These are phyloP conservation scores for Drosophila lacicola DNA, from an alignment of 2,888 invertebrate species.

Conservation along the genomic window DNA sequence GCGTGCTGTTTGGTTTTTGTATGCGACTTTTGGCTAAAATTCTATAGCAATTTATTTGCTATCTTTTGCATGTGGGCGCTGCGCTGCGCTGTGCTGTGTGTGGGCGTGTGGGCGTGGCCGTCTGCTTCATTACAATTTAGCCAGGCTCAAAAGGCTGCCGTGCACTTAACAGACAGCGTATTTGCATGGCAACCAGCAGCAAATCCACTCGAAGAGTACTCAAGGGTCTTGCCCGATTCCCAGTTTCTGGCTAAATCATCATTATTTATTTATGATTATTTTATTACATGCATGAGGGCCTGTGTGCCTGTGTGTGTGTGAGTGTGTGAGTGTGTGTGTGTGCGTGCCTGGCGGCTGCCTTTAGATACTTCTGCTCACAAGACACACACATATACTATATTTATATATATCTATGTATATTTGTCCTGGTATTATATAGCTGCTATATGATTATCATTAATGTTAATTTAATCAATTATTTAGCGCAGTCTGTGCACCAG, in stretches of 20 bases:
- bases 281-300: constrained; percentile 64
- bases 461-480: constrained; percentile 78
- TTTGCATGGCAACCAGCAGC: constrained; percentile 55
- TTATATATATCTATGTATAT: constrained; percentile 1
- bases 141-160: constrained; percentile 54
- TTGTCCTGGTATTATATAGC: constrained; percentile 14
- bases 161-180: constrained; percentile 64
- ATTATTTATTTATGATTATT: constrained; percentile 81
- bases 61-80: constrained; percentile 34
- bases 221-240: constrained; percentile 31
- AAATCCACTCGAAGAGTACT: constrained; percentile 7
- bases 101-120: constrained; percentile 6
- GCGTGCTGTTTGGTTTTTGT: constrained; percentile 57
- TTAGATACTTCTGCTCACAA: constrained; percentile 35
- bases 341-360: constrained; percentile 43
- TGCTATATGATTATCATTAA: constrained; percentile 49
- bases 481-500: constrained; percentile 9
- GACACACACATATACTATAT: constrained; percentile 3
- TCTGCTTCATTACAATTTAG: constrained; percentile 70
- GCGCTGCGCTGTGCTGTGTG: not conserved
- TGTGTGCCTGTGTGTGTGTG: constrained; percentile 14
- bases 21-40: constrained; percentile 82
- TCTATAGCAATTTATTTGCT: constrained; percentile 79
- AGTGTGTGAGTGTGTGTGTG: constrained; percentile 29
- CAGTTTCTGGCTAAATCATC: constrained; percentile 57